Conservation (phyloP, 2,797 vertebrate species). For the Microctenopoma stevenorrisi region DNA sequence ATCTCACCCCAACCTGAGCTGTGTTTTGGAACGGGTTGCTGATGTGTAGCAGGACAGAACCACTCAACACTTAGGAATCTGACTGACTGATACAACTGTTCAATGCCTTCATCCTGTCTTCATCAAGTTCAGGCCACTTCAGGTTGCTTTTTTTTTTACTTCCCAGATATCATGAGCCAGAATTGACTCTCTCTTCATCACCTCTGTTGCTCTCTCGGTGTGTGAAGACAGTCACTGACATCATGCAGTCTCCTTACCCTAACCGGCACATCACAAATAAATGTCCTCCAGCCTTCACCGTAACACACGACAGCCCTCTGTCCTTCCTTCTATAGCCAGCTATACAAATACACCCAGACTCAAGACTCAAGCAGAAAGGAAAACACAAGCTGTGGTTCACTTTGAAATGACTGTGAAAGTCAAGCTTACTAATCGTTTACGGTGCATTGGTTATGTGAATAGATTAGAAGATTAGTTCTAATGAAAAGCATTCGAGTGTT, state of each 20-base stretch:
- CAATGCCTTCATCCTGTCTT: background rate
- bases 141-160: constrained; percentile 29
- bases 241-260: too few relatives aligned
- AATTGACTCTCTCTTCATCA: background rate
- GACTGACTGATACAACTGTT: constrained; percentile 5
- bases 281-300: too few relatives aligned
- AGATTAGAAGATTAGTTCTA: too few relatives aligned
- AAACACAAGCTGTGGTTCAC: constrained; percentile 3
- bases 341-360: constrained; percentile 6
- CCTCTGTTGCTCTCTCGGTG: background rate
- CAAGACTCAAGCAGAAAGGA: constrained; percentile 17
- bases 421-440: constrained; percentile 5
- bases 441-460: too few relatives aligned
- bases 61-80: background rate
- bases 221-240: background rate
- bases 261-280: too few relatives aligned
- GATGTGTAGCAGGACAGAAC: background rate
- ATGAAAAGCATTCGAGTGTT: too few relatives aligned
- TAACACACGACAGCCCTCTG: too few relatives aligned
- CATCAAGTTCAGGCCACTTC: constrained; percentile 17
- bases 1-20: constrained; percentile 1
- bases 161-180: constrained; percentile 5
- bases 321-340: too few relatives aligned
- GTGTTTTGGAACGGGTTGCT: constrained; percentile 18
- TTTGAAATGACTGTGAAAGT: background rate